These are phyloP conservation scores for Oryzias sinensis DNA, from an alignment of 2,797 vertebrate genomes.

Conservation along the genomic window DNA sequence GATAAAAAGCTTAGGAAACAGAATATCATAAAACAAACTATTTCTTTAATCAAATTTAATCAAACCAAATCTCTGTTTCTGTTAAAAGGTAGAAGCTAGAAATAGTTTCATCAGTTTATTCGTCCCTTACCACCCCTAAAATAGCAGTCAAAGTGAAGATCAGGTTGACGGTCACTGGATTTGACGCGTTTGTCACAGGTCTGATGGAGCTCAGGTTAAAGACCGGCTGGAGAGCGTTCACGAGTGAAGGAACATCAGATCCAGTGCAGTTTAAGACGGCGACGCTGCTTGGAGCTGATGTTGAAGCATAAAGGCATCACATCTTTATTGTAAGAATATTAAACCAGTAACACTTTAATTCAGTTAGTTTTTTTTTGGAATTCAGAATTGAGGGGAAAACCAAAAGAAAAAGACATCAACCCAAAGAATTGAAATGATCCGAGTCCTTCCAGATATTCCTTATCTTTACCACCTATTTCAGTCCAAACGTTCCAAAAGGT, in stretches of 20 bases:
- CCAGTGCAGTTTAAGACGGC: constrained; percentile 45
- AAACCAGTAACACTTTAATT: neutral
- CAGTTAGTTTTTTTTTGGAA: too few relatives aligned
- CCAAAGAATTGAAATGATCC: too few relatives aligned
- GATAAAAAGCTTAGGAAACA: neutral
- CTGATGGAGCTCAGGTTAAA: constrained; percentile 61
- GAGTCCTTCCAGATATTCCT: too few relatives aligned
- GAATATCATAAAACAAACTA: too few relatives aligned
- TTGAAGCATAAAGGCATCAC: neutral
- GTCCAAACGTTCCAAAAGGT: too few relatives aligned
- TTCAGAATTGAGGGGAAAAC: neutral
- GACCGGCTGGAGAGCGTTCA: constrained; percentile 39
- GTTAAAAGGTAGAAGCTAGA: neutral
- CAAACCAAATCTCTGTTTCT: neutral
- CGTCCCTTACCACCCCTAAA: constrained; percentile 65
- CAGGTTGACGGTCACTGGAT: constrained; percentile 50
- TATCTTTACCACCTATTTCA: too few relatives aligned
- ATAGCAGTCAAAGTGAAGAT: constrained; percentile 63
- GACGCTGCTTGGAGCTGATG: constrained; percentile 24
- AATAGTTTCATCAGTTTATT: too few relatives aligned
- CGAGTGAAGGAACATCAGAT: constrained; percentile 34
- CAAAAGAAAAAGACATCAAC: too few relatives aligned
- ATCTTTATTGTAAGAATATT: neutral
- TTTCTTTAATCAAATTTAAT: too few relatives aligned
- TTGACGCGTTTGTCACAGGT: constrained; percentile 49